phyloP scores from a whole-genome alignment of 2,888 invertebrate species.

The Girardia tigrina region DNA sequence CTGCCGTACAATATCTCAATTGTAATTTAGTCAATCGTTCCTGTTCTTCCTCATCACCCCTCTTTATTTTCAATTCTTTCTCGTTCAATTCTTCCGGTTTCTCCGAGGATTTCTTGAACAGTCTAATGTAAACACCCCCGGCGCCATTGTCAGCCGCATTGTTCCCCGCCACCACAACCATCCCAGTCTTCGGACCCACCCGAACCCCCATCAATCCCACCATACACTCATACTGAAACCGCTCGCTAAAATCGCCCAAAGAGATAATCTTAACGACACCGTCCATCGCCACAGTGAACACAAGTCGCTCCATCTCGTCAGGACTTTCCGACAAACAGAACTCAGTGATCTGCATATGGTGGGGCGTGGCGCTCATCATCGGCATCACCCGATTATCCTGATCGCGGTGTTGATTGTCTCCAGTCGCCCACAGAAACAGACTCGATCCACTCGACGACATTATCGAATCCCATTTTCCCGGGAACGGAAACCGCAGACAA shows the following conservation, averaged over 20 bases:
- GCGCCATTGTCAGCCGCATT: not conserved
- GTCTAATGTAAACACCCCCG: not conserved
- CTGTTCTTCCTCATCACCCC: too few species aligned
- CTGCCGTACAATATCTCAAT: too few species aligned
- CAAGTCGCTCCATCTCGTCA: not conserved
- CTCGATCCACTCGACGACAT: not conserved
- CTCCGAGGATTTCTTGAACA: too few species aligned
- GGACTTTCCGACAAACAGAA: too few species aligned
- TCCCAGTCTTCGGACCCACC: not conserved
- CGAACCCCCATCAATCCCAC: not conserved
- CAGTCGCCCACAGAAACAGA: not conserved
- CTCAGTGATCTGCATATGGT: too few species aligned
- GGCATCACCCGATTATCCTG: not conserved
- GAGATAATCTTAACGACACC: not conserved
- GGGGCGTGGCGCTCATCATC: not conserved
- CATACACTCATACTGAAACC: not conserved
- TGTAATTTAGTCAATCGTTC: too few species aligned
- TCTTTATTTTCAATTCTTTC: too few species aligned
- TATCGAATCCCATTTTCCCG: too few species aligned
- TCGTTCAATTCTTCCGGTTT: too few species aligned
- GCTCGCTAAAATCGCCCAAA: not conserved
- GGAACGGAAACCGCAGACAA: constrained; percentile 5
- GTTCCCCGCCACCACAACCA: not conserved
- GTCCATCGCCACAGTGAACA: not conserved
- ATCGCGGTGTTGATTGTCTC: not conserved